phyloP scores from a whole-genome alignment of 2,113 vertebrate species.

The Galemys pyrenaicus region DNA sequence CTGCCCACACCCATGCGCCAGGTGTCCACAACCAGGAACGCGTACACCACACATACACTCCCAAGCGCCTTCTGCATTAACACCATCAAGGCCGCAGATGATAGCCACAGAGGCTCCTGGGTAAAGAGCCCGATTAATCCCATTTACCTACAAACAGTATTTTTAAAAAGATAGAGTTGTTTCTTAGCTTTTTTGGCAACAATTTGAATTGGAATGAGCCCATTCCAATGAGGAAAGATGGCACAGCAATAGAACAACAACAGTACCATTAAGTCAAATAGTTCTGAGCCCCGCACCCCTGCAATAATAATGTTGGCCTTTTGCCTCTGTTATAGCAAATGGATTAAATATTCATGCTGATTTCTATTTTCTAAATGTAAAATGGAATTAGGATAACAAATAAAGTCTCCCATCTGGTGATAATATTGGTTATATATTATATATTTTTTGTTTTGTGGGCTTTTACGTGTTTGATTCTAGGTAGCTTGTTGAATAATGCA shows the following conservation, averaged over 20 bases:
- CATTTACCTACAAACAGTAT: background rate
- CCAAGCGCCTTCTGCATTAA: too few relatives aligned
- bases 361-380: conserved; percentile 86
- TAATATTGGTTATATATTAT: conserved; percentile 80
- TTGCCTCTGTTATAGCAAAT: conserved; percentile 75
- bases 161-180: background rate
- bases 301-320: conserved; percentile 79
- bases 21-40: too few relatives aligned
- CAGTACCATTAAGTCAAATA: conserved; percentile 74
- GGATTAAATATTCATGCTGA: conserved; percentile 85
- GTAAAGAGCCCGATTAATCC: too few relatives aligned
- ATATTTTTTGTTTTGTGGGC: conserved; percentile 69
- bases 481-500: conserved; percentile 82
- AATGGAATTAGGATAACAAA: conserved; percentile 82
- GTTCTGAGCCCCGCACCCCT: conserved; percentile 70
- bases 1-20: too few relatives aligned
- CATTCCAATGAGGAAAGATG: conserved; percentile 67
- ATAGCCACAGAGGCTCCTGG: too few relatives aligned
- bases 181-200: conserved; percentile 72
- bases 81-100: too few relatives aligned
- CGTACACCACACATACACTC: too few relatives aligned
- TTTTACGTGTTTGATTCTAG: conserved; percentile 82
- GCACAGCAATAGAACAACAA: conserved; percentile 66
- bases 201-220: conserved; percentile 72
- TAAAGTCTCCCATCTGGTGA: conserved; percentile 77